Evolutionary conservation across 2,797 vertebrate genomes (phyloP).

Genomic region (Brachyalestes nurse): DNA sequence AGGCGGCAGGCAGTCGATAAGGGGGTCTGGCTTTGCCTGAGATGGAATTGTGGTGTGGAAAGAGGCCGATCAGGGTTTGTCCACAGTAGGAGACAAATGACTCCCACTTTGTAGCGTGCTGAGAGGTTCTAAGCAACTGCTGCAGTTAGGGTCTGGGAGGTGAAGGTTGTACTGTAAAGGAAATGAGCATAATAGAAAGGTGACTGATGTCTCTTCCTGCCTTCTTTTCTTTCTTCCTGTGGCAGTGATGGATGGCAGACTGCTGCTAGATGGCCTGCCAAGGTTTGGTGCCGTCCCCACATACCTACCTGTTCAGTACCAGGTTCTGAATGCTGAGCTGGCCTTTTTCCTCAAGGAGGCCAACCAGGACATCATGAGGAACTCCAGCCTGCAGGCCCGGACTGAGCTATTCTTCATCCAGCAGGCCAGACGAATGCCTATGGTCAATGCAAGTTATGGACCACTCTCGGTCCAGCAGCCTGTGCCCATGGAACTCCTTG

Average conservation of each 20-base stretch:
- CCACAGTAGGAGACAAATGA: conserved; percentile 50
- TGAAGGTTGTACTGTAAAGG: conserved; percentile 40
- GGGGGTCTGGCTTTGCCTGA: conserved; percentile 26
- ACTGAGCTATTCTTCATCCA: conserved; percentile 90
- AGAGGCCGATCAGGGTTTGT: conserved; percentile 9
- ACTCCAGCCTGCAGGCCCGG: conserved; percentile 89
- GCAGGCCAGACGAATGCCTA: conserved; percentile 82
- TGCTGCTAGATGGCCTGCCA: conserved; percentile 81
- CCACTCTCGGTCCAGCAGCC: conserved; percentile 85
- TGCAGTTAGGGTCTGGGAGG: conserved; percentile 14
- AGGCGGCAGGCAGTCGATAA: conserved; percentile 54
- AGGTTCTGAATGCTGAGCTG: conserved; percentile 82
- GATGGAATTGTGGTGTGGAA: conserved; percentile 42
- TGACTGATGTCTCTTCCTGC: conserved; percentile 52
- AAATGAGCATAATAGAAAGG: conserved; percentile 27
- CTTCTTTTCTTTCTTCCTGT: conserved; percentile 47
- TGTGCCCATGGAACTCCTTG: conserved; percentile 84
- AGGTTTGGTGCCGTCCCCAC: conserved; percentile 84
- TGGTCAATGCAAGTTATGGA: conserved; percentile 88
- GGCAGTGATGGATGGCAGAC: conserved; percentile 82
- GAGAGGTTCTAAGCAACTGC: conserved; percentile 33
- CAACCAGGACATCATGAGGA: conserved; percentile 87
- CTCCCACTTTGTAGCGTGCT: conserved; percentile 37
- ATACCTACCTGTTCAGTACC: conserved; percentile 92
- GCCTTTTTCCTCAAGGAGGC: conserved; percentile 90